Evolutionary conservation across 2,113 vertebrate species (phyloP), one percentile per base, ranked within the genome.

Genomic region (Prietella phreatophila): DNA sequence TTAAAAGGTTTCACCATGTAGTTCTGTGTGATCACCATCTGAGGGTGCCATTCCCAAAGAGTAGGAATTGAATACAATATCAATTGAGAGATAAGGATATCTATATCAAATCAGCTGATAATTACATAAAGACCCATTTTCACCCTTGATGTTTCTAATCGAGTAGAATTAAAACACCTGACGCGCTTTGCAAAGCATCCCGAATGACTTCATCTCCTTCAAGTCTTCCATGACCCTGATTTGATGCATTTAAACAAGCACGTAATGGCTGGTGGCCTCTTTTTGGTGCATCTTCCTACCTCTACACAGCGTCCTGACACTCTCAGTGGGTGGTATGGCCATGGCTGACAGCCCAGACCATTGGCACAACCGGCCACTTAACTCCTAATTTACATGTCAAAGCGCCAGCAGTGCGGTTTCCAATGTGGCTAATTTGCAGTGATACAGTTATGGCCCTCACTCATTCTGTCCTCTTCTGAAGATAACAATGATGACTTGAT

Each of bases 331-430:
- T 95, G 95, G 94, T 80, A 88, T 78, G 76, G 88, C 90, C 92
- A 50, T 89, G 95, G 95, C 95, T 92, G 88, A 15, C 86, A 91
- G 94, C 95, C 95, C 95, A 94, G 93, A 93, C 87, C 93, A 89
- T 69, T 75, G 82, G 84, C 86, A 82, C 82, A 89, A 86, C 86
- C 90, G 86, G 91, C 89, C 94, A 92, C 95, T 95, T 93, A 91
- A 92, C 94, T 93, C 91, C 93, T 95, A 93, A 95, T 96, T 95
- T 94, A 90, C 94, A 95, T 96, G 93, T 95, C 93, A 96, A 96
- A 95, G 94, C 87, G 75, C 36, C 89, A 82, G 89, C 89, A 91
- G 90, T 91, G 90, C 88, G 85, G 88, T 91, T 91, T 91, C 94
- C 94, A 95, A 93, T 95, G 94, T 92, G 90, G 92, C 92, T 94